Base-by-base conservation (phyloP, 2,113 vertebrate species). In the Phalacrocorax aristotelis region DNA sequence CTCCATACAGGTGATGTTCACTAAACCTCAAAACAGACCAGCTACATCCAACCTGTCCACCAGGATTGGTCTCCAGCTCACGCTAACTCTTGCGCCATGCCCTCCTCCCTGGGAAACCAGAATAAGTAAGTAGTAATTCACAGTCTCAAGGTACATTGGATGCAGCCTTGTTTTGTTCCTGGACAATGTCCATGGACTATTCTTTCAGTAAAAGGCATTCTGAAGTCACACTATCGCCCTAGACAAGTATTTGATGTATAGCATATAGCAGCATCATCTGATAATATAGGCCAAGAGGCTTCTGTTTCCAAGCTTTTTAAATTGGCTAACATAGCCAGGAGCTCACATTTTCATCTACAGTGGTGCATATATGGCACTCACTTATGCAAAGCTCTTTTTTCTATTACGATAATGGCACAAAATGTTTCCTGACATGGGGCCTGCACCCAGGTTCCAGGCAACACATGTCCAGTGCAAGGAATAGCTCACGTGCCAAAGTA, bases 311-410 rank as follows among this genome's bases (percentile, higher is more conserved):
- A 89, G 38, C 4, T 44, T 80, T 83, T 83, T 48, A 32, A 80
- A 72, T 1, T 34, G 27, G 34, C 48, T 83, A 48, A 71, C 13
- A 40, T 8, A 48, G 42, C 29, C n/a, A 62, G 26, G n/a, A 88
- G 34, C 20, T 78, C 78, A 22, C 1, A 55, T 18, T 29, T 62
- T 60, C 29, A 29, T 40, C 22, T 25, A 61, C 48, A 86, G 32
- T 0, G 1, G 15, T 6, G 11, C 26, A 40, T 4, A 27, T 3
- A 74, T 8, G 17, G 16, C 42, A 71, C 32, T 36, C 21, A 19
- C 6, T 51, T 13, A 48, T 2, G 6, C 18, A 88, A 90, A 85
- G 29, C 18, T 75, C 6, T 34, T n/a, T 93, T 91, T 91, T 70
- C 75, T 71, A 27, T 38, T 77, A 60, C 4, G 19, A 74, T 1